Percentiles rank a stretch among this genome's conserved stretches.
Conservation (phyloP, 2,797 vertebrate species). For the Chaenodraco wilsoni region DNA sequence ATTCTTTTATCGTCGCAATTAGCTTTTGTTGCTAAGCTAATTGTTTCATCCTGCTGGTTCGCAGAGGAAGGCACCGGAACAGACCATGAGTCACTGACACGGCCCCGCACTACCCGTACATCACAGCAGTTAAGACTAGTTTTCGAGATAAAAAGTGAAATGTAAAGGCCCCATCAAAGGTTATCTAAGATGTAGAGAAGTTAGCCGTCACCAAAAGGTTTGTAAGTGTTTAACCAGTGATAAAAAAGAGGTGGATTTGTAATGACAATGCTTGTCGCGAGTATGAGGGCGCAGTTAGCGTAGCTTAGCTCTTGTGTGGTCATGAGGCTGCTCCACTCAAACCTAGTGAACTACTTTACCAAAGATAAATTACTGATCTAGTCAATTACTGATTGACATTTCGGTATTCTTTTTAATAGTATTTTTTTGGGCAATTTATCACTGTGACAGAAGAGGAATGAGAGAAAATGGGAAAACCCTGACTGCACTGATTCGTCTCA, state of each 20-base stretch:
- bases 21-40: constrained; percentile 68
- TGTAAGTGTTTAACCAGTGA: constrained; percentile 1
- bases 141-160: constrained; percentile 36
- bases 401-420: background rate
- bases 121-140: constrained; percentile 48
- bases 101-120: constrained; percentile 21
- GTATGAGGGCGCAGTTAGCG: background rate
- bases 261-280: background rate
- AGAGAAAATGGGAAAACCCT: background rate
- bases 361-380: background rate
- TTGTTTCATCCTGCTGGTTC: constrained; percentile 67
- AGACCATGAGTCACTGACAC: constrained; percentile 45
- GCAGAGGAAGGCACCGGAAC: constrained; percentile 67
- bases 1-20: constrained; percentile 69
- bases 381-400: background rate
- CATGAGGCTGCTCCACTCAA: constrained; percentile 5
- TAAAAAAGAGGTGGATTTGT: background rate
- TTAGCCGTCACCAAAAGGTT: constrained; percentile 21
- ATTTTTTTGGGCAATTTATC: background rate
- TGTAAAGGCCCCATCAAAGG: constrained; percentile 29
- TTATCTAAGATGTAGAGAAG: constrained; percentile 8
- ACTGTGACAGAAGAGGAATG: background rate
- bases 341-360: background rate
- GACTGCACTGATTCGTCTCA: background rate
- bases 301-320: background rate